Evolutionary conservation across 2,113 vertebrate genomes (phyloP).

Genomic region (Nicator chloris): DNA sequence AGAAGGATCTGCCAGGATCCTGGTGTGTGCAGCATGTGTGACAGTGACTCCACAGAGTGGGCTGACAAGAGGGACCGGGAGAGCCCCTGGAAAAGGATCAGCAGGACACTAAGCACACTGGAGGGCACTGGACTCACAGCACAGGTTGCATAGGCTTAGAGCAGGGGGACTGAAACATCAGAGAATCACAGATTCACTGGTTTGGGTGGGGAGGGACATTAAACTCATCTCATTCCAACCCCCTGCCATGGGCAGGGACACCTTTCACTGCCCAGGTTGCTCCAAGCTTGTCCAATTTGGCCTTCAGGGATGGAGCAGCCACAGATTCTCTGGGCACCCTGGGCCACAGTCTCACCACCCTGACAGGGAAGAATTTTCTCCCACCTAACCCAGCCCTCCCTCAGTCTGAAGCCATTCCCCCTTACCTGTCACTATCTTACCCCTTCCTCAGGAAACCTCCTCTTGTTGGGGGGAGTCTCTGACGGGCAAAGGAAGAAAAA

Average conservation of each 20-base stretch:
- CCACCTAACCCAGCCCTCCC: background rate
- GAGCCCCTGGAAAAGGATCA: background rate
- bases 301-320: background rate
- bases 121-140: background rate
- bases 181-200: background rate
- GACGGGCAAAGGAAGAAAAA: background rate
- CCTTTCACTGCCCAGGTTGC: background rate
- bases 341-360: background rate
- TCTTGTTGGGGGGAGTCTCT: background rate
- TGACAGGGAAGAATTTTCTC: background rate
- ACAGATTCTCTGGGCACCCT: background rate
- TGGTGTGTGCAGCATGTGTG: background rate
- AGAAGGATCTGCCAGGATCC: background rate
- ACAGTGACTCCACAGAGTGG: background rate
- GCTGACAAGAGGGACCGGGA: background rate
- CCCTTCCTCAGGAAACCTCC: background rate
- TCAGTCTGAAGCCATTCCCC: background rate
- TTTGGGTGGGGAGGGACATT: background rate
- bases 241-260: background rate
- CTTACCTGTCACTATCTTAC: background rate
- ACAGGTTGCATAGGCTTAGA: background rate
- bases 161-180: background rate
- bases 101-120: accelerated
- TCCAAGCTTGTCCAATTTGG: background rate
- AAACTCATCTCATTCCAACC: background rate